Conservation (phyloP, 2,888 invertebrate genomes). For the Athalia circularis region DNA sequence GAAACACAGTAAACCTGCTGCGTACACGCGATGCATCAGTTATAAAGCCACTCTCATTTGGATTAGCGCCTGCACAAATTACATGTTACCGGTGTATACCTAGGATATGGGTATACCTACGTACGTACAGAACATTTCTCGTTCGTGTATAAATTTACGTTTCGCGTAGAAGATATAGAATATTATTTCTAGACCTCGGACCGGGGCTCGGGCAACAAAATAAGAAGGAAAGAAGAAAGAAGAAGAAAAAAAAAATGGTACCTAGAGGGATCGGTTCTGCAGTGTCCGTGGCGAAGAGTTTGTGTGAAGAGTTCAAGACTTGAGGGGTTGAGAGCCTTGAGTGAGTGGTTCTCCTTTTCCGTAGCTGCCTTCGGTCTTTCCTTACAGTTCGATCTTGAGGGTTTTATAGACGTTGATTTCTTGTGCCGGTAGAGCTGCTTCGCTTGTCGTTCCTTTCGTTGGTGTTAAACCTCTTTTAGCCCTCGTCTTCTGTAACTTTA, state of each 20-base stretch:
- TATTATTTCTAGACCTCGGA: no score
- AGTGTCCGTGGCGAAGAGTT: conserved; percentile 24
- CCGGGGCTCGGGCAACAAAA: no score
- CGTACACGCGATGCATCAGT: conserved; percentile 22
- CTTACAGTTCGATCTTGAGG: neutral
- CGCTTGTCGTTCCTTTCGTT: neutral
- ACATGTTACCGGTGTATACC: neutral
- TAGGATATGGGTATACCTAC: no score
- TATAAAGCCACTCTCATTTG: conserved; percentile 42
- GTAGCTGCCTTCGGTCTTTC: conserved; percentile 5
- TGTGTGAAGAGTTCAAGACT: conserved; percentile 31
- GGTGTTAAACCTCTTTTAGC: conserved; percentile 40
- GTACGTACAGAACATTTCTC: no score
- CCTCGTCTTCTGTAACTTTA: conserved; percentile 28
- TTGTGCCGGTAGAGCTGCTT: no score
- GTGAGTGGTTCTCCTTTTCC: conserved; percentile 34
- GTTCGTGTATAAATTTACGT: no score
- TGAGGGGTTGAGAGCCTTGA: conserved; percentile 21
- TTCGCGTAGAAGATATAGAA: no score
- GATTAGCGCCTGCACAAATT: conserved; percentile 12
- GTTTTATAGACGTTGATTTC: no score
- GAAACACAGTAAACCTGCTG: conserved; percentile 33
- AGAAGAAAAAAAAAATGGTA: no score
- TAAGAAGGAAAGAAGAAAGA: no score
- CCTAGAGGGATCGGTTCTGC: no score